Evolutionary conservation across 1,140 invertebrate genomes (phyloP), one percentile per base, ranked within the genome.

Genomic region (Contarinia nasturtii): DNA sequence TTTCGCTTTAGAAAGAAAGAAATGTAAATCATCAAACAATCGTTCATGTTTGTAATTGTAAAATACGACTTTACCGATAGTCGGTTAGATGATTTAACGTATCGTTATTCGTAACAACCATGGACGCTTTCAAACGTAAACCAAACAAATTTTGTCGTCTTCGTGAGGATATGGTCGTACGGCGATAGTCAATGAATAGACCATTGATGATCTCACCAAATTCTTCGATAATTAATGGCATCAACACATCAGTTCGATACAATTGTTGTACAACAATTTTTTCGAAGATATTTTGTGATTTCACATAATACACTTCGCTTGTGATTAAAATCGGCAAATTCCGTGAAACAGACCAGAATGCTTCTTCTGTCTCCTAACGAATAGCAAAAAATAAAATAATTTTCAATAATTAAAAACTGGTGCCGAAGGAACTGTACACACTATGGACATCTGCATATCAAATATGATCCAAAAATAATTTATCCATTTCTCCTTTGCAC

Each of bases 21-120:
- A 5, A 5, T 17, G 5, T 38, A 5, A 17, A 38, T 8, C 14
- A 34, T 34, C 33, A 5, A 17, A 38, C 2, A 17, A 38, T 38
- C 15, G 36, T 38, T 14, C 12, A 38, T 33, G 17, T 19, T 38
- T 38, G 1, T 19, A 42, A 41, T 14, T 2, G 14, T 46, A 18
- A 10, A 19, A 11, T n/a, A n/a, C n/a, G n/a, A n/a, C n/a, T n/a
- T 51, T 64, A 73, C 66, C 69, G 51, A 57, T 69, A 71, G 61
- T 78, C 74, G 5, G 62, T 66, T 37, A 78, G 58, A 57, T 78
- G 75, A 50, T 73, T 66, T 11, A 74, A 61, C 19, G 72, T 71
- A 48, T 75, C 66, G 21, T 69, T 70, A 54, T 77, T 57, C 7
- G 74, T 75, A 2, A 77, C 56, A 1, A 75, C 72, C 40, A 70